Evolutionary conservation across 2,888 invertebrate genomes (phyloP), one percentile per base, ranked within the genome.

Genomic region (Hyposoter didymator): DNA sequence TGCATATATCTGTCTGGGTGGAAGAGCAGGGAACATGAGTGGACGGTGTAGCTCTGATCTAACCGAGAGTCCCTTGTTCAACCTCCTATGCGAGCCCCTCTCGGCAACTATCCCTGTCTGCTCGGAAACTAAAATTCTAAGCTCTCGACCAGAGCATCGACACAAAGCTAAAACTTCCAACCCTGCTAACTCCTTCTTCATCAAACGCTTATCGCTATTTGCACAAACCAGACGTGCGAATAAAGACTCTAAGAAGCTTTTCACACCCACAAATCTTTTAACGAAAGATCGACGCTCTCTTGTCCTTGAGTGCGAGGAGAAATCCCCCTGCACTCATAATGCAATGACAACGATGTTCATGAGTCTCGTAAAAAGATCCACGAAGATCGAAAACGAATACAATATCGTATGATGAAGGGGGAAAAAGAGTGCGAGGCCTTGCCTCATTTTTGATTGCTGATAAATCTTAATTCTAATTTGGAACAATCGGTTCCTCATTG

Each of bases 101-200:
- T 69, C 55, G 28, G 17, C 43, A 81, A 75, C 81, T 81, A 75
- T 81, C 35, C 81, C 17, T 32, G 62, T 19, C 76, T 74, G 69
- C 59, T 76, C 59, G 39, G 62, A 62, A 85, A 78, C 85, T 78
- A 64, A 84, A 83, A 86, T 86, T 80, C 84, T 64, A 84, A 86
- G 62, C 85, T 64, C 78, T 62, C 78, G 78, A 84, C 83, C 81
- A 78, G 83, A 74, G 78, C 85, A 80, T 75, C 75, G 78, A 74
- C 74, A 74, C 83, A 81, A 81, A 78, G 85, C 78, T 81, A 55
- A 83, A 81, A 84, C 73, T 81, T 79, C 47, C 35, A 22, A n/a
- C 17, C 43, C 43, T 52, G 67, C 19, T 19, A 12, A 22, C 19
- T 12, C 32, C 47, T 5, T 47, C 22, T 52, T 70, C 67, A 35